A percentile compares a stretch with the other conserved stretches of the same genome.
Evolutionary conservation across 2,797 vertebrate species (phyloP).

Genomic region (Micropoecilia bifurca): DNA sequence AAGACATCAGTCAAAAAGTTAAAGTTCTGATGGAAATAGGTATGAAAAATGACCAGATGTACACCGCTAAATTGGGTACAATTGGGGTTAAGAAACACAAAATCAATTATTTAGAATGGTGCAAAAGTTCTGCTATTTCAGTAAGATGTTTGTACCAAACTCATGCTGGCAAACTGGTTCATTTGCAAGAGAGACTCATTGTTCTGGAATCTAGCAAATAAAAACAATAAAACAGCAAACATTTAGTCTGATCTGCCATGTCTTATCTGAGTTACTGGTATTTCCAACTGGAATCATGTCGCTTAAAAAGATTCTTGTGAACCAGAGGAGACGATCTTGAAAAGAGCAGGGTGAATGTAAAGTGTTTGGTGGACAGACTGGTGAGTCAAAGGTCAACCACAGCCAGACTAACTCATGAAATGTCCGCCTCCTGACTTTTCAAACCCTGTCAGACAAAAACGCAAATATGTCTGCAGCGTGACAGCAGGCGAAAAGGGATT

Average conservation of each 20-base stretch:
- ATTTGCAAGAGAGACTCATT: background rate
- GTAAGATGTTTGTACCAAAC: background rate
- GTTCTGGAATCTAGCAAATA: background rate
- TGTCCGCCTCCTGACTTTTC: background rate
- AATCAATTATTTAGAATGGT: background rate
- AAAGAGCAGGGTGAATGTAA: background rate
- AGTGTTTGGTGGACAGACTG: background rate
- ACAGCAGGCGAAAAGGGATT: background rate
- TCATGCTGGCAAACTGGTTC: background rate
- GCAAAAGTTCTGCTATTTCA: background rate
- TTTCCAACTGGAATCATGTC: background rate
- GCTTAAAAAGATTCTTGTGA: background rate
- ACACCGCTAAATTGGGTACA: background rate
- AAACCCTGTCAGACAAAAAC: conserved; percentile 19
- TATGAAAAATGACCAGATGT: background rate
- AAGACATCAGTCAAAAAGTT: background rate
- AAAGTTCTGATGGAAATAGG: background rate
- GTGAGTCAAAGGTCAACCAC: background rate
- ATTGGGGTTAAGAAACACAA: background rate
- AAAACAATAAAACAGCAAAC: background rate
- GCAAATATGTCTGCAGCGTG: background rate
- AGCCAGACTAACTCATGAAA: background rate
- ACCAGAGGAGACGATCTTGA: background rate
- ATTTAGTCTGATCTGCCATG: background rate
- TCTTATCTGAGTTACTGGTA: background rate